Percentiles rank a stretch among this genome's conserved stretches.
Conservation (phyloP, 2,888 invertebrate species). For the Arctia plantaginis region DNA sequence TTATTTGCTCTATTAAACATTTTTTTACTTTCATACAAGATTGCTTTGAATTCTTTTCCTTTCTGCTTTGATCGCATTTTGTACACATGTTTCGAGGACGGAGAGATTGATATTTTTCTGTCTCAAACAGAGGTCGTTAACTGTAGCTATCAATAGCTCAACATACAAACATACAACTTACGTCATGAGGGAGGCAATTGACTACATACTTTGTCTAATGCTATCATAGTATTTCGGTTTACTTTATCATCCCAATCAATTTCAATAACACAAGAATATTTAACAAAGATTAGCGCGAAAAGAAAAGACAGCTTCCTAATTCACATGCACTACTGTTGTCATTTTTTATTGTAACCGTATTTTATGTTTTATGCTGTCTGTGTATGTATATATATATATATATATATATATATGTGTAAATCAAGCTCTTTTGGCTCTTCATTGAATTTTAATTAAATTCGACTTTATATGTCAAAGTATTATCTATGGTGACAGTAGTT, state of each 20-base stretch:
- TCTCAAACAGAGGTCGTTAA: neutral
- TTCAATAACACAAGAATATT: neutral
- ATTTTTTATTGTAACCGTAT: too few species aligned
- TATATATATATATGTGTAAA: too few species aligned
- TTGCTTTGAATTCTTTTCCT: neutral
- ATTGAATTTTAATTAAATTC: too few species aligned
- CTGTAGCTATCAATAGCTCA: neutral
- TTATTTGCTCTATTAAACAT: too few species aligned
- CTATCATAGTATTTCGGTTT: neutral
- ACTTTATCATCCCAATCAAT: neutral
- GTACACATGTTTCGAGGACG: neutral
- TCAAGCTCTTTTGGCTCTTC: too few species aligned
- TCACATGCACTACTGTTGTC: neutral
- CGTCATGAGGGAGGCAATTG: neutral
- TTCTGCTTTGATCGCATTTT: neutral
- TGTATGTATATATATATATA: too few species aligned
- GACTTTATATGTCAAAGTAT: too few species aligned
- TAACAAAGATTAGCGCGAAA: neutral
- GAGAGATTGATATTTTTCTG: neutral
- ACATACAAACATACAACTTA: neutral
- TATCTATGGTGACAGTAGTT: too few species aligned
- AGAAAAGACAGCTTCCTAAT: neutral
- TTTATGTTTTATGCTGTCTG: too few species aligned
- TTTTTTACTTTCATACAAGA: neutral
- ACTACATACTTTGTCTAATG: neutral